Evolutionary conservation across 2,888 invertebrate genomes (phyloP).

Genomic region (Drosophila fulvimacula): DNA sequence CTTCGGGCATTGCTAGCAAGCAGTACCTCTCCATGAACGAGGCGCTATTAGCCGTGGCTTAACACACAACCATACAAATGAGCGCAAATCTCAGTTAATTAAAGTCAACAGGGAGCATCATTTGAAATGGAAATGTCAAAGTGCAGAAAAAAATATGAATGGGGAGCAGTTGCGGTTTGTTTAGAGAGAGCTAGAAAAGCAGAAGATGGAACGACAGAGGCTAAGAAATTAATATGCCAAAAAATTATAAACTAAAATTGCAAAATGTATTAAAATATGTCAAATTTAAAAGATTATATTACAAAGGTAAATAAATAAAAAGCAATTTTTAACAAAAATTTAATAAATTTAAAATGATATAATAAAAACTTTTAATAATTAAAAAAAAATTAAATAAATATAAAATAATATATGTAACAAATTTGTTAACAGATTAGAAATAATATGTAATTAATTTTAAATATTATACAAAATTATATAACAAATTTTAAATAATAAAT

Average conservation of each 20-base stretch:
- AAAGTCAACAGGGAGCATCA: constrained; percentile 79
- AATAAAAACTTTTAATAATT: too few species aligned
- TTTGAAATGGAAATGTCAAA: constrained; percentile 80
- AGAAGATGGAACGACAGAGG: background rate
- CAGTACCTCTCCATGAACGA: background rate
- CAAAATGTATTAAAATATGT: background rate
- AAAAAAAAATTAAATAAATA: too few species aligned
- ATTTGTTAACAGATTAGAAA: background rate
- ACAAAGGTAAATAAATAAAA: too few species aligned
- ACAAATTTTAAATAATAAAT: too few species aligned
- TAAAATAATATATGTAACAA: too few species aligned
- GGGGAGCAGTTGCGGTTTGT: too few species aligned
- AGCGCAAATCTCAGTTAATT: constrained; percentile 78
- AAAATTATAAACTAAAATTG: background rate
- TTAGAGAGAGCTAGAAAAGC: background rate
- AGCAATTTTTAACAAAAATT: too few species aligned
- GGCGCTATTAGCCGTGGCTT: constrained; percentile 37
- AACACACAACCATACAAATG: background rate
- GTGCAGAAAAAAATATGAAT: constrained; percentile 36
- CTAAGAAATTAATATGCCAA: background rate
- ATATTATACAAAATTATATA: too few species aligned
- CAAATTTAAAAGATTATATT: too few species aligned
- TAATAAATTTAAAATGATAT: too few species aligned
- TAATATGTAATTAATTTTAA: background rate
- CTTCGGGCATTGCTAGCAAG: constrained; percentile 5